Evolutionary conservation across 2,797 vertebrate genomes (phyloP), one percentile per base, ranked within the genome.

Genomic region (Brachymystax lenok): DNA sequence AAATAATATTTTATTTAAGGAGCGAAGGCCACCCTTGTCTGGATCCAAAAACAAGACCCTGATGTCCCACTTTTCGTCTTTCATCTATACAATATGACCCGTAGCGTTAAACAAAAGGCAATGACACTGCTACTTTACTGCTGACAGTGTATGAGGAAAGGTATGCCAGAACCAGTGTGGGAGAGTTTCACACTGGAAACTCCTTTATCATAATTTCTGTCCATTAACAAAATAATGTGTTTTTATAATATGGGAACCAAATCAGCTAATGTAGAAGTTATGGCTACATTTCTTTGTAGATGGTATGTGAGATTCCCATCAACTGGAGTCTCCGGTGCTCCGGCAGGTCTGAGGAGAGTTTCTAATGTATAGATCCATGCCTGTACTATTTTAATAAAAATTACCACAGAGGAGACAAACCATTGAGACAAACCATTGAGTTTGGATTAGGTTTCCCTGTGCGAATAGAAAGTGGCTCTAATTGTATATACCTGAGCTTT

Each of bases 401-500:
- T 89, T 90, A 85, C 88, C 80, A 10, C 84, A 82, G 78, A 76
- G 77, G 74, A 88, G 88, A 84, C 78, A 8, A 78, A 73, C 77
- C 85, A 74, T 74, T 86, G 83, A 87, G 77, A 84, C 78, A 8
- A 78, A 73, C 77, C 85, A 74, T 74, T 86, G 83, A 87, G 77
- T 83, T 85, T 72, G 77, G 86, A 82, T 90, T 80, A 78, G 68
- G 80, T 93, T 93, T 92, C 88, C 85, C 72, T 89, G 78, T 86
- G 84, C 90, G 86, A 90, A 91, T 87, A 92, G 83, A 88, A 52
- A 86, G 79, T 86, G 84, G 83, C 86, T 88, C 24, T 91, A 87
- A 92, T 91, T 88, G 86, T 90, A 86, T 88, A 82, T 88, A 92
- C 86, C 87, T 87, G 88, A 90, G 86, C 87, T 92, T 88, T 90